Evolutionary conservation across 2,888 invertebrate species (phyloP).

Genomic region (Mythimna vitellina): DNA sequence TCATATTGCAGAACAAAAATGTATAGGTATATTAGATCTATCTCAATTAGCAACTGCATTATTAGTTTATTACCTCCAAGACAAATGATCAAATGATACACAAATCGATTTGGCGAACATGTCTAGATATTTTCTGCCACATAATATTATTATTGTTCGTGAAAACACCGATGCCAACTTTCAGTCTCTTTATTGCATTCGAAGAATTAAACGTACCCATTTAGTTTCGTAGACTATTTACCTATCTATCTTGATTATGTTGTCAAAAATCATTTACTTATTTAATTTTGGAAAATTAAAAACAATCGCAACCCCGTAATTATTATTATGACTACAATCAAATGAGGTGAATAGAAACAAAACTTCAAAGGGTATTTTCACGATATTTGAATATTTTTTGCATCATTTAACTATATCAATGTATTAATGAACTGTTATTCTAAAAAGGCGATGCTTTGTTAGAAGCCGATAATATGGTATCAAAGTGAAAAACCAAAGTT

Average conservation of each 20-base stretch:
- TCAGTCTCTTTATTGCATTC: conserved; percentile 26
- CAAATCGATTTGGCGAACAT: conserved; percentile 36
- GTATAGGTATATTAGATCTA: not conserved
- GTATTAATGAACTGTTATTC: too few species aligned
- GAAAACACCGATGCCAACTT: conserved; percentile 34
- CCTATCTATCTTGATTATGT: not conserved
- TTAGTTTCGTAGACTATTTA: not conserved
- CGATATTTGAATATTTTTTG: too few species aligned
- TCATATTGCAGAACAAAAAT: not conserved
- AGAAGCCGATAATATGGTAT: too few species aligned
- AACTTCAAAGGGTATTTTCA: too few species aligned
- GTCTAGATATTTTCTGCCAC: conserved; percentile 2
- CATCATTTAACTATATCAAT: too few species aligned
- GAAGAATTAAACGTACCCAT: not conserved
- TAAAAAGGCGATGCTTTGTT: too few species aligned
- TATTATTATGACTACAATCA: too few species aligned
- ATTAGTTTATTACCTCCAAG: not conserved
- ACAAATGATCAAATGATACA: conserved; percentile 11
- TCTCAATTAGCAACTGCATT: not conserved
- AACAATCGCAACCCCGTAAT: not conserved
- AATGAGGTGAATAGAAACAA: too few species aligned
- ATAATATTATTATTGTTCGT: conserved; percentile 16
- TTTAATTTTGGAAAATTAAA: not conserved
- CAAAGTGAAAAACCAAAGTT: too few species aligned
- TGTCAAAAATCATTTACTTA: not conserved